phyloP scores from a whole-genome alignment of 2,888 invertebrate species.

The Aleiodes alternator region DNA sequence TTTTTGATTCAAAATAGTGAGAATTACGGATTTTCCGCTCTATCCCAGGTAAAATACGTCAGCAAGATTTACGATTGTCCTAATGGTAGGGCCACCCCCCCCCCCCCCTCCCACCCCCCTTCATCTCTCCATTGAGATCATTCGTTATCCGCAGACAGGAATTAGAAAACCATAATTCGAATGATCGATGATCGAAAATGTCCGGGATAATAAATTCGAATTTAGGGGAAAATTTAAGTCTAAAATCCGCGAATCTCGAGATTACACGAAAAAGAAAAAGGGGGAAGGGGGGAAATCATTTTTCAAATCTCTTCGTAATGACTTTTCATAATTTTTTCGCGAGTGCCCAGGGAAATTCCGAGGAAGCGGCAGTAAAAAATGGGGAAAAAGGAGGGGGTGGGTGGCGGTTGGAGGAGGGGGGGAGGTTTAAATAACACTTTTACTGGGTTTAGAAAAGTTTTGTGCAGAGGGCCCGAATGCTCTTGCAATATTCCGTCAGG shows the following conservation, averaged over 20 bases:
- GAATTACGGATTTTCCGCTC: neutral
- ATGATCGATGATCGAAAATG: slow-evolving; percentile 10
- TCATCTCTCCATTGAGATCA: neutral
- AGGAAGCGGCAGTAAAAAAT: too few relatives aligned
- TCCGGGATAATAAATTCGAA: slow-evolving; percentile 3
- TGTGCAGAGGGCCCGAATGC: neutral
- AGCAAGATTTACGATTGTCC: slow-evolving; percentile 30
- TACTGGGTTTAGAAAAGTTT: neutral
- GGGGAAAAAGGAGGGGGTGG: too few relatives aligned
- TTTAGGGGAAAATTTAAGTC: neutral
- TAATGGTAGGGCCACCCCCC: slow-evolving; percentile 22
- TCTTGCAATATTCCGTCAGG: slow-evolving; percentile 43
- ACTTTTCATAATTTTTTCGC: too few relatives aligned
- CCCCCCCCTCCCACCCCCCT: neutral
- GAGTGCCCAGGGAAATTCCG: too few relatives aligned
- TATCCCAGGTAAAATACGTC: slow-evolving; percentile 11
- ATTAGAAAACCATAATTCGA: slow-evolving; percentile 40
- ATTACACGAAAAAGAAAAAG: neutral
- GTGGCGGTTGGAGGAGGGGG: too few relatives aligned
- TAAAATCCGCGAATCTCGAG: neutral
- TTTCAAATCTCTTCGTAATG: too few relatives aligned
- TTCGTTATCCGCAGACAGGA: slow-evolving; percentile 34
- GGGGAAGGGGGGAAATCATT: neutral
- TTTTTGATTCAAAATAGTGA: too few relatives aligned
- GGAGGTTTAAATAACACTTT: too few relatives aligned